These are phyloP conservation scores for Grus americana DNA, from an alignment of 2,113 vertebrate genomes.

Conservation along the genomic window DNA sequence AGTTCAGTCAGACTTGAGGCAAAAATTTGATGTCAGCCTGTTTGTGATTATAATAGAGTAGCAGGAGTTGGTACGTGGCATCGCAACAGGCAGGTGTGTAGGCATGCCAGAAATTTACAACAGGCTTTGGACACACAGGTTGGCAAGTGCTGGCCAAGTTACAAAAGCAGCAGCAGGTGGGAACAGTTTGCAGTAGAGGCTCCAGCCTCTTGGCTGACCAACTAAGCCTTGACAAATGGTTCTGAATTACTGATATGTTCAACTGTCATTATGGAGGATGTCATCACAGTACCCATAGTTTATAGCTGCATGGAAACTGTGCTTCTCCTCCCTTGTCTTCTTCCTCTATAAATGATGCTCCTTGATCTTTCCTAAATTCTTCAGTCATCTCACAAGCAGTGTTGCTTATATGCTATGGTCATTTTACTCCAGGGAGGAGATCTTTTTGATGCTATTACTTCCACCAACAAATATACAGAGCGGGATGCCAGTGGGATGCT, in stretches of 20 bases:
- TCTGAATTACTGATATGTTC: not conserved
- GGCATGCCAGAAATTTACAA: not conserved
- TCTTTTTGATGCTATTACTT: constrained; percentile 98
- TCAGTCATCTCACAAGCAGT: not conserved
- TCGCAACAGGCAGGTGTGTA: not conserved
- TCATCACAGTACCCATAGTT: not conserved
- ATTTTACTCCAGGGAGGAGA: constrained; percentile 88
- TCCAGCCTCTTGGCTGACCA: not conserved
- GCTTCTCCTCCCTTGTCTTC: not conserved
- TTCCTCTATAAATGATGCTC: not conserved
- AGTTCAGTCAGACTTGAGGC: not conserved
- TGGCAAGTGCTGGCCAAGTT: not conserved
- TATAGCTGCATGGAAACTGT: not conserved
- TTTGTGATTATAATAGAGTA: not conserved
- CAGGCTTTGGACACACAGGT: not conserved
- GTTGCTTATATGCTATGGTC: constrained; percentile 6
- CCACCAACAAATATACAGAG: constrained; percentile 96
- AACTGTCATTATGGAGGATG: not conserved
- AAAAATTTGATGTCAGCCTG: not conserved
- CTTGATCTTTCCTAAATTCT: not conserved
- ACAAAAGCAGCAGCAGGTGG: not conserved
- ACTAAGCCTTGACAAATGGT: not conserved
- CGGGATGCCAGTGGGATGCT: constrained; percentile 97
- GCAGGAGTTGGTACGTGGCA: not conserved
- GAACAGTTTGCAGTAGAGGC: not conserved